These are phyloP conservation scores for Gasterosteus nipponicus DNA, from an alignment of 2,113 vertebrate species.

Conservation along the genomic window DNA sequence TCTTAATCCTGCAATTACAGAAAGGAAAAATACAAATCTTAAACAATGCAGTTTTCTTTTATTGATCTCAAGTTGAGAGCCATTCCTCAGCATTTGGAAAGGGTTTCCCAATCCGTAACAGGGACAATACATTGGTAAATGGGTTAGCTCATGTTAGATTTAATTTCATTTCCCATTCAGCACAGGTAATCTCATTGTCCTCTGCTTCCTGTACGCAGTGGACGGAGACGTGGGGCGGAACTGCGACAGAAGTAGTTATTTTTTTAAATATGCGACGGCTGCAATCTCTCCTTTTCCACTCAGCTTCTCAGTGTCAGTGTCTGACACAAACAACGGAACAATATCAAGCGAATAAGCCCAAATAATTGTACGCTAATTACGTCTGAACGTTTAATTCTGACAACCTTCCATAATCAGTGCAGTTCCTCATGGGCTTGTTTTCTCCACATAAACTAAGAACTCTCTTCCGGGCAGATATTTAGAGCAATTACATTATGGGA, in stretches of 20 bases:
- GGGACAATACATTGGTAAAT: slow-evolving; percentile 75
- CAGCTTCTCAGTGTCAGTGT: not conserved
- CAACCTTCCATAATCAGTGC: slow-evolving; percentile 3
- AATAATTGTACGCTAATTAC: not conserved
- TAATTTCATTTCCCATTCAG: slow-evolving; percentile 88
- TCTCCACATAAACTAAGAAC: slow-evolving; percentile 6
- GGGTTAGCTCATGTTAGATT: slow-evolving; percentile 85
- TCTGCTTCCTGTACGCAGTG: slow-evolving; percentile 88
- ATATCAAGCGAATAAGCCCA: not conserved
- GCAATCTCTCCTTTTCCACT: not conserved
- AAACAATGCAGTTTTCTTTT: slow-evolving; percentile 23
- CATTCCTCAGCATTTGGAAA: slow-evolving; percentile 70
- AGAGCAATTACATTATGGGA: slow-evolving; percentile 84
- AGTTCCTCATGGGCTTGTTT: not conserved
- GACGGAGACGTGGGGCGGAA: slow-evolving; percentile 78
- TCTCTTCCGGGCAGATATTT: slow-evolving; percentile 61
- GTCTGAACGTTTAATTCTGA: not conserved
- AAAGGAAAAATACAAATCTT: slow-evolving; percentile 8
- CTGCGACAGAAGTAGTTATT: slow-evolving; percentile 33
- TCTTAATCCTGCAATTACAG: not conserved
- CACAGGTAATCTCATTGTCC: slow-evolving; percentile 88
- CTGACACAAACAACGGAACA: not conserved
- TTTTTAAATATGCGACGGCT: too few relatives aligned
- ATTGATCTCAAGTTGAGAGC: slow-evolving; percentile 45
- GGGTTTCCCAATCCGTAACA: slow-evolving; percentile 67